Base-by-base conservation (phyloP, 1,140 invertebrate genomes). In the Dinothrombium tinctorium region DNA sequence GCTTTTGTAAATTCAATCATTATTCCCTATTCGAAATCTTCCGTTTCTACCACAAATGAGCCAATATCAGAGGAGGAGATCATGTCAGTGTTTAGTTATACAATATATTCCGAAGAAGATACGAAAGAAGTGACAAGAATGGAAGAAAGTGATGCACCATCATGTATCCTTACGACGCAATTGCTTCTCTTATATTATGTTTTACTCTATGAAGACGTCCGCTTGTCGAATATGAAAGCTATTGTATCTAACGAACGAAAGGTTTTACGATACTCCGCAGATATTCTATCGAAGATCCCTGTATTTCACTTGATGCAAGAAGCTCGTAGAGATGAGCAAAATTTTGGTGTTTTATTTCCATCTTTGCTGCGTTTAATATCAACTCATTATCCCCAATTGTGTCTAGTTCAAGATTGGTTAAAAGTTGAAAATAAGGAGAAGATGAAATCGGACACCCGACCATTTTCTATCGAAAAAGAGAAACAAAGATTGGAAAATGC, bases 1-100 rank as follows among this genome's bases (percentile, higher is more conserved):
- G 83, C 86, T 0, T 96, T 87, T 52, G 83, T 94, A 0, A 86
- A 83, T 56, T 90, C 84, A 2, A 77, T 94, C 41, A 64, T 94
- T 15, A 66, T 83, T 24, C 73, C 77, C 2, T 54, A 52, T 24
- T 54, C 52, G 23, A 44, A 47, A 2, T 46, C 48, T 42, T 35
- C 50, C n/a, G 43, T 50, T 22, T 54, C 54, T 6, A 72, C 77
- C 41, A 77, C 76, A 3, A 92, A 94, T 54, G 75, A 89, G 55
- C 84, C 86, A 0, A 77, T 94, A 32, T 74, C 72, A 2, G 83
- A 92, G 56, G 70, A 76, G 40, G 84, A 95, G 60, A 84, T 94
- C 17, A 57, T 80, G 33, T 66, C 66, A 45, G 75, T 92, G 0
- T 94, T 89, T 54, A 50, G 51, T 25, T 43, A 52, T 41, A 45